These are phyloP conservation scores for Linepithema humile DNA, from an alignment of 1,140 invertebrate species.

Conservation along the genomic window DNA sequence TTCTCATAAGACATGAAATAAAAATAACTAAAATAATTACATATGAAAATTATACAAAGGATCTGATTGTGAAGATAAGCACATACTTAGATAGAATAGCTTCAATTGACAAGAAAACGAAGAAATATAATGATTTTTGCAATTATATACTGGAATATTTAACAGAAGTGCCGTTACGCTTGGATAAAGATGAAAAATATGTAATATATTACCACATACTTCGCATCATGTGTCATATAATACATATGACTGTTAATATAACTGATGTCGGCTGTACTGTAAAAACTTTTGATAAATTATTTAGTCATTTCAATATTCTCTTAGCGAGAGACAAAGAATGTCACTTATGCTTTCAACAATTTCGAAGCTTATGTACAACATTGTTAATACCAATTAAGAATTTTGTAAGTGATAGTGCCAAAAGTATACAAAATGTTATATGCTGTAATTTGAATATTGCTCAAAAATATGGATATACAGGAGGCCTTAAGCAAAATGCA, in stretches of 20 bases:
- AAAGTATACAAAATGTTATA: slow-evolving; percentile 32
- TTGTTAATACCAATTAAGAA: slow-evolving; percentile 57
- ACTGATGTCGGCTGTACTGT: background rate
- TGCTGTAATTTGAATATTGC: slow-evolving; percentile 40
- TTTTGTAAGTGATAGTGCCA: slow-evolving; percentile 13
- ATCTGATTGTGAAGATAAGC: slow-evolving; percentile 45
- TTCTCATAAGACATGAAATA: slow-evolving; percentile 41
- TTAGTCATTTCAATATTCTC: slow-evolving; percentile 41
- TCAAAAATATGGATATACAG: slow-evolving; percentile 41
- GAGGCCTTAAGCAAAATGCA: slow-evolving; percentile 49
- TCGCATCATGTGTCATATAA: background rate
- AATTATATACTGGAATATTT: slow-evolving; percentile 10
- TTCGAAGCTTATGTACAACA: slow-evolving; percentile 55
- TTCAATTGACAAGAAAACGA: background rate
- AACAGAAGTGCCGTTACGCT: background rate
- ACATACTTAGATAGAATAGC: background rate
- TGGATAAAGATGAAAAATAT: slow-evolving; percentile 8
- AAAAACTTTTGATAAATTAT: slow-evolving; percentile 20
- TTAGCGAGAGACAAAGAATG: slow-evolving; percentile 58
- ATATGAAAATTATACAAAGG: slow-evolving; percentile 34
- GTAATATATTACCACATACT: slow-evolving; percentile 4
- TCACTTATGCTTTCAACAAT: slow-evolving; percentile 63
- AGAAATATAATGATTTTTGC: slow-evolving; percentile 15
- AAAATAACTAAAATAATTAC: slow-evolving; percentile 46
- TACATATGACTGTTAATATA: background rate